Conservation (phyloP, 1,140 invertebrate genomes). For the Panagrolaimus sp. region DNA sequence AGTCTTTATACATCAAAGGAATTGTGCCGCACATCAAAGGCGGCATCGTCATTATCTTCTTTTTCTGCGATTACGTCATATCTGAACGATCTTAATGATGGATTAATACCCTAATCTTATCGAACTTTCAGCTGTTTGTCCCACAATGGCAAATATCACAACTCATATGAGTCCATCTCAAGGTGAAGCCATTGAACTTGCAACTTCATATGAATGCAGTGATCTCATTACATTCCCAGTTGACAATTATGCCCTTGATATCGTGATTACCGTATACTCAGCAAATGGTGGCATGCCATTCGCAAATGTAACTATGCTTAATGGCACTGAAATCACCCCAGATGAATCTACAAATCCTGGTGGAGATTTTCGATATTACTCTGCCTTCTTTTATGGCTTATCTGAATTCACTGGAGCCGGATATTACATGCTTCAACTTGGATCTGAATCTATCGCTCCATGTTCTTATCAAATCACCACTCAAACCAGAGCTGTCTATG, state of each 20-base stretch:
- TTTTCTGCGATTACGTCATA: too few species aligned
- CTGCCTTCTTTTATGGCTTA: not conserved
- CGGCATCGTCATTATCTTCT: not conserved
- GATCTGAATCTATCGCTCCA: not conserved
- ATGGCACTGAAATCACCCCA: not conserved
- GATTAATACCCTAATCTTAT: too few species aligned
- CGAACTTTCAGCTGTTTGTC: not conserved
- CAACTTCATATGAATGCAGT: slow-evolving; percentile 1
- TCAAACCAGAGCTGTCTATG: not conserved
- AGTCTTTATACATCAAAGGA: too few species aligned
- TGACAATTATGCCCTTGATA: not conserved
- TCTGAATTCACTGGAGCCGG: not conserved
- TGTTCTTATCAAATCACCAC: slow-evolving; percentile 4
- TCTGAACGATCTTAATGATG: too few species aligned
- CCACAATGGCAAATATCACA: not conserved
- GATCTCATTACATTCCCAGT: not conserved
- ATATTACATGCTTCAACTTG: not conserved
- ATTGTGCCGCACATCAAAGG: too few species aligned
- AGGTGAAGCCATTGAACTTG: slow-evolving; percentile 2
- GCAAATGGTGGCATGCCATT: not conserved
- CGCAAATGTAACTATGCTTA: not conserved
- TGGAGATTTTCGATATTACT: not conserved
- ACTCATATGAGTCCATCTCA: not conserved
- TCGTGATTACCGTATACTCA: not conserved
- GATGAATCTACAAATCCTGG: not conserved